Conservation (phyloP, 2,113 vertebrate species). For the Macroglossus sobrinus region DNA sequence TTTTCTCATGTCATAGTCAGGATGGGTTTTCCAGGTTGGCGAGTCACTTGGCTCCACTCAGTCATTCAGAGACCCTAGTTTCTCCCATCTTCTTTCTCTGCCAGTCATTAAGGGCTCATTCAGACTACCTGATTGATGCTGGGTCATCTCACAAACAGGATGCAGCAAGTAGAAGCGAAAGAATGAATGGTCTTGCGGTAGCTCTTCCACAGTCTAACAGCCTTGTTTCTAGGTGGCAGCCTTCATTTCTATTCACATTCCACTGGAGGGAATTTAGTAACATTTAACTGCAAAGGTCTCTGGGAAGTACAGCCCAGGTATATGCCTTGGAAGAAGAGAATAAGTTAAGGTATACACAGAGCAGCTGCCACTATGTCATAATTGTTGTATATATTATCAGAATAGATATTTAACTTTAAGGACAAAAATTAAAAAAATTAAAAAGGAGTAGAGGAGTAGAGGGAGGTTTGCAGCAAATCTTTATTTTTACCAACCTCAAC, state of each 20-base stretch:
- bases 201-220: background rate
- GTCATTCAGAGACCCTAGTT: background rate
- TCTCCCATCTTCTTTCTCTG: background rate
- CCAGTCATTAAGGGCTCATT: background rate
- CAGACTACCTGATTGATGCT: background rate
- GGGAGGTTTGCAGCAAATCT: background rate
- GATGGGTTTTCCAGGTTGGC: background rate
- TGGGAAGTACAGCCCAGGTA: background rate
- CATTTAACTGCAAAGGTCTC: background rate
- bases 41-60: background rate
- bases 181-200: background rate
- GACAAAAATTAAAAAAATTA: too few species aligned
- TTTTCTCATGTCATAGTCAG: background rate
- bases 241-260: background rate
- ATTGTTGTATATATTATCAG: background rate
- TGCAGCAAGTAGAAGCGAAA: background rate
- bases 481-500: background rate
- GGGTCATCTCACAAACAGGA: background rate
- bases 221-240: too few species aligned
- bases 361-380: background rate
- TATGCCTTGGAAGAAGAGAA: background rate
- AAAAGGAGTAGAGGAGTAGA: too few species aligned
- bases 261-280: background rate
- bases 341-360: background rate
- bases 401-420: background rate